A percentile compares a stretch with the other conserved stretches of the same genome.
Conservation (phyloP, 2,888 invertebrate genomes). For the Pteria penguin region DNA sequence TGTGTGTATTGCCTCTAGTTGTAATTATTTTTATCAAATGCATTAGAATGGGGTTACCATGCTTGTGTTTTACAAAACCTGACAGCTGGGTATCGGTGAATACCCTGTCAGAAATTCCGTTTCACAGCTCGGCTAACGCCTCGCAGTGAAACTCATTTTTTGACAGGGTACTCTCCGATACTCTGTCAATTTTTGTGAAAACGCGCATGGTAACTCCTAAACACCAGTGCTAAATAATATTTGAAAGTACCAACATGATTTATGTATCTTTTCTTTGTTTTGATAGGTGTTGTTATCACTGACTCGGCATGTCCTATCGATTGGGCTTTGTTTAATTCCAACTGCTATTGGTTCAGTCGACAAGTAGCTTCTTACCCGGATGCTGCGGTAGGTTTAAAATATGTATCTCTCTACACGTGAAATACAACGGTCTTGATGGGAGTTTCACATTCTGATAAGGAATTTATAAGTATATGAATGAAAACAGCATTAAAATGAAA, state of each 20-base stretch:
- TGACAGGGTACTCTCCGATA: not conserved
- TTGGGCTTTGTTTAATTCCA: conserved; percentile 20
- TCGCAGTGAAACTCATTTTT: not conserved
- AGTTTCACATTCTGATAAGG: no score
- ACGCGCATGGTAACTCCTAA: not conserved
- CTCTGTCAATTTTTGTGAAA: not conserved
- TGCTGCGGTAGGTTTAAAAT: conserved; percentile 25
- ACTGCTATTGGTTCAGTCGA: conserved; percentile 21
- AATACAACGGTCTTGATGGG: no score
- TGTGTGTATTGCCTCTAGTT: no score
- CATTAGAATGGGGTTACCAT: not conserved
- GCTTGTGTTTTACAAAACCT: not conserved
- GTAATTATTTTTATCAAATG: no score
- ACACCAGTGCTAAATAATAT: not conserved
- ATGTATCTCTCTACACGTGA: no score
- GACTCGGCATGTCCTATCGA: conserved; percentile 9
- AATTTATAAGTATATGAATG: no score
- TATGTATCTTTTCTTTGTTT: not conserved
- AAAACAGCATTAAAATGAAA: no score
- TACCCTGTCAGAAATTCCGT: not conserved
- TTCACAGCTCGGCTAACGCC: not conserved
- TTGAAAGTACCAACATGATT: no score
- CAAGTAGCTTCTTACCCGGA: conserved; percentile 5
- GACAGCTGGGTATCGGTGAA: not conserved
- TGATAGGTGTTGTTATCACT: not conserved